These are phyloP conservation scores for Dioctria linearis DNA, from an alignment of 2,888 invertebrate genomes.

Conservation along the genomic window DNA sequence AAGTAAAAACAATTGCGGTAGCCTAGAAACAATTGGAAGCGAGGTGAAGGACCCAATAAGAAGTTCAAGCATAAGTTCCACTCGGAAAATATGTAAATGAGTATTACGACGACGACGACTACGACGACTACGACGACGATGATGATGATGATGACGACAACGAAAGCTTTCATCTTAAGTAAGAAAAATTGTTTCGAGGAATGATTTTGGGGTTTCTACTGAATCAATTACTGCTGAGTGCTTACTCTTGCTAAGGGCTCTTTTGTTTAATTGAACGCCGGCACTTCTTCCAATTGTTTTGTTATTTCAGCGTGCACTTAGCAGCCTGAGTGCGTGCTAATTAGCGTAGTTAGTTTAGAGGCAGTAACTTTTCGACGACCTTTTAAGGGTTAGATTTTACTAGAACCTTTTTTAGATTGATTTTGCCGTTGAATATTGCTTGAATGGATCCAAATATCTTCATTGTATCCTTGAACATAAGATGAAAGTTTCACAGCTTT, in stretches of 20 bases:
- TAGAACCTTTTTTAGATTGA: too few species aligned
- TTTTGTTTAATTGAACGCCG: slow-evolving; percentile 46
- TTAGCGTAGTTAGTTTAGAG: slow-evolving; percentile 11
- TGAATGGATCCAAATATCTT: too few species aligned
- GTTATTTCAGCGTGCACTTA: slow-evolving; percentile 40
- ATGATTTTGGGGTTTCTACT: slow-evolving; percentile 48
- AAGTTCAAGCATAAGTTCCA: slow-evolving; percentile 23
- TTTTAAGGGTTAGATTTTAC: too few species aligned
- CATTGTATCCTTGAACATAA: too few species aligned
- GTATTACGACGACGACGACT: neutral
- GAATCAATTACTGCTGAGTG: slow-evolving; percentile 49
- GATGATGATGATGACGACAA: too few species aligned
- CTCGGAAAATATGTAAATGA: slow-evolving; percentile 37
- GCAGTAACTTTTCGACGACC: too few species aligned
- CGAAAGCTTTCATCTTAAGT: slow-evolving; percentile 37
- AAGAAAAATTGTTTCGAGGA: slow-evolving; percentile 48
- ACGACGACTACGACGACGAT: too few species aligned
- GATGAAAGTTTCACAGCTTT: too few species aligned
- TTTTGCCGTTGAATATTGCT: too few species aligned
- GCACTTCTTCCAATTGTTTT: slow-evolving; percentile 44
- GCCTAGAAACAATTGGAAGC: neutral
- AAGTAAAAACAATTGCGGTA: slow-evolving; percentile 23
- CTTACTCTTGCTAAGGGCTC: slow-evolving; percentile 48
- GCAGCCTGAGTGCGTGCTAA: slow-evolving; percentile 43
- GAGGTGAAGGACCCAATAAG: slow-evolving; percentile 23